Percentiles rank a stretch among this genome's conserved stretches.
Conservation (phyloP, 2,797 vertebrate species). For the Pteropus rufus region DNA sequence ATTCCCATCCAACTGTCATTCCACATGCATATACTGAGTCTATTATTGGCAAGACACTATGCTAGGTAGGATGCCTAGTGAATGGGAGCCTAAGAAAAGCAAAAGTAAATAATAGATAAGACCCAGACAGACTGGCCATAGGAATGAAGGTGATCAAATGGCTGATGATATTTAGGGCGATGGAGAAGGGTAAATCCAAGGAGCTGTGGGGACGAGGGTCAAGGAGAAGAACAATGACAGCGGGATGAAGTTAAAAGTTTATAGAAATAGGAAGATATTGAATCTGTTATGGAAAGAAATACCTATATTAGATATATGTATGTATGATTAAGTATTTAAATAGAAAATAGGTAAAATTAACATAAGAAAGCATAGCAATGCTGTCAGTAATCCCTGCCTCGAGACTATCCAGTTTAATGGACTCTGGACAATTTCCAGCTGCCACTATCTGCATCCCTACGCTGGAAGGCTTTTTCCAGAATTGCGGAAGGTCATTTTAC, state of each 20-base stretch:
- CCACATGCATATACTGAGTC: not conserved
- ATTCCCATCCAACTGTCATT: not conserved
- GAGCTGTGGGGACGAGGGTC: not conserved
- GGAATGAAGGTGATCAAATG: not conserved
- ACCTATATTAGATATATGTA: not conserved
- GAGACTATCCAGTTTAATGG: not conserved
- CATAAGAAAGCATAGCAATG: not conserved
- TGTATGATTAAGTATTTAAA: not conserved
- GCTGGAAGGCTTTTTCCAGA: not conserved
- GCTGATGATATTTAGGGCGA: not conserved
- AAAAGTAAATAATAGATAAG: not conserved
- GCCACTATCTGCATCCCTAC: not conserved
- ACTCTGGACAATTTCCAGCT: not conserved
- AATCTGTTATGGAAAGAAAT: not conserved
- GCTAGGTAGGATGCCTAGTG: not conserved
- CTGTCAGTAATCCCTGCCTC: not conserved
- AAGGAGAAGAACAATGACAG: not conserved
- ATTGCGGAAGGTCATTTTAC: not conserved
- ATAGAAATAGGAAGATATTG: not conserved
- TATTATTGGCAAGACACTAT: not conserved
- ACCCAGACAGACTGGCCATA: not conserved
- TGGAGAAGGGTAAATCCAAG: conserved; percentile 17
- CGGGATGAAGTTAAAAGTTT: not conserved
- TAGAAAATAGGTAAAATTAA: not conserved
- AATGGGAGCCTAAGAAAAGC: not conserved